Base-by-base conservation (phyloP, 1,140 invertebrate genomes). In the Zaprionus camerounensis region DNA sequence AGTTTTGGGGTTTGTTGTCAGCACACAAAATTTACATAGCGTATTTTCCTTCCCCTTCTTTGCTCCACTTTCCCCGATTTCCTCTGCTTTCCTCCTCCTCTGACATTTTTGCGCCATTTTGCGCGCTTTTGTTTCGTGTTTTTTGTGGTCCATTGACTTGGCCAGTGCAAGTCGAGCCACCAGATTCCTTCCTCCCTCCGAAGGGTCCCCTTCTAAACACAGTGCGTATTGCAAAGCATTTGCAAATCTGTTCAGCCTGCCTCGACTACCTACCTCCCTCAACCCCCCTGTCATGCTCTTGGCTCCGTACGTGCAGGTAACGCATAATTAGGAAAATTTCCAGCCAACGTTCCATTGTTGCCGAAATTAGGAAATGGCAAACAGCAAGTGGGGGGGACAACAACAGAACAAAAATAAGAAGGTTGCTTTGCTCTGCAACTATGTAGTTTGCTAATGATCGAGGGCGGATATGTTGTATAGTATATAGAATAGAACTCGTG, bases 261-360 rank as follows among this genome's bases (percentile, higher is more conserved):
- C 15, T 26, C 7, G 12, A 2, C 53, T n/a, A 3, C 26, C 26
- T 41, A 2, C 15, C 34, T 15, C 26, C 34, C 1, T 22, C 20
- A 20, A 20, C 20, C 17, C 26, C 6, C 5, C 7, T 24, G 38
- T 34, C 22, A 28, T 41, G 51, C 57, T 51, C 46, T 26, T 41
- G 17, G 34, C 26, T 11, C 6, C 64, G 82, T 78, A 84, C 82
- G 82, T 84, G 82, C 82, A 84, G 75, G 78, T 71, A 85, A 86
- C 82, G 82, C 82, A 86, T 82, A 86, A 85, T 85, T 85, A 85
- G 82, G 79, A 79, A 86, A 87, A 87, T 86, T 82, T 71, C 61
- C 78, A 70, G 58, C 38, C 49, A 63, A 69, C 72, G 59, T 75
- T 75, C 64, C 67, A 71, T 87, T 86, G 82, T 81, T 78, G 70